phyloP scores from a whole-genome alignment of 2,797 vertebrate genomes.

The Protonibea diacanthus region DNA sequence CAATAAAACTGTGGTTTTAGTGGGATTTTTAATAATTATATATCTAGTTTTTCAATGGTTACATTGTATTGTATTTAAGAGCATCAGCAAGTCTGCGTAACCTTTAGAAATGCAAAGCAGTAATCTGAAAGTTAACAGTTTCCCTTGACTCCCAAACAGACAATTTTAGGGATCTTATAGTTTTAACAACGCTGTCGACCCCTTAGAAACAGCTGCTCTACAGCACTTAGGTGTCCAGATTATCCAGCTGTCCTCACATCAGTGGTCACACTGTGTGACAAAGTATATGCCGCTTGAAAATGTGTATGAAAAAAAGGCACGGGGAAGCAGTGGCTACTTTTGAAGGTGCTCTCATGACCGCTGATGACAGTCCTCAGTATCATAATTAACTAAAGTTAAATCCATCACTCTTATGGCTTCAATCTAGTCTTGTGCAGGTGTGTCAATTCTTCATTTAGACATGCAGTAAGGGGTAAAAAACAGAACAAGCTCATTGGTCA shows the following conservation, averaged over 20 bases:
- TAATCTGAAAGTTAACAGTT: conserved; percentile 19
- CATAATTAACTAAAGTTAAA: conserved; percentile 53
- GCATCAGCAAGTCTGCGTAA: background rate
- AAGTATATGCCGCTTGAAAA: conserved; percentile 17
- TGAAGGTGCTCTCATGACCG: conserved; percentile 9
- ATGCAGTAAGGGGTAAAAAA: conserved; percentile 21
- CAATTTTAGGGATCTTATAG: conserved; percentile 3
- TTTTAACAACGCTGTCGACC: background rate
- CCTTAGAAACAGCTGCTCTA: conserved; percentile 12
- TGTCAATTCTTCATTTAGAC: conserved; percentile 51
- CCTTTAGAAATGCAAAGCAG: conserved; percentile 18
- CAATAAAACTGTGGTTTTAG: conserved; percentile 6
- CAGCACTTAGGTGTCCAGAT: background rate
- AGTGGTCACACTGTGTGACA: background rate
- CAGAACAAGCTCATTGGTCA: conserved; percentile 62
- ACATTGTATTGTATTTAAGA: conserved; percentile 9
- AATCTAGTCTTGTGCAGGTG: conserved; percentile 42
- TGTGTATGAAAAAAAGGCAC: background rate
- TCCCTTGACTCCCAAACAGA: conserved; percentile 11
- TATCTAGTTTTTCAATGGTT: background rate
- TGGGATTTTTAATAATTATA: conserved; percentile 14
- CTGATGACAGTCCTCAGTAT: conserved; percentile 33
- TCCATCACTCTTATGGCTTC: conserved; percentile 53
- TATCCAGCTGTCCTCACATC: conserved; percentile 25
- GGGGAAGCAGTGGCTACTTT: conserved; percentile 6